phyloP scores from a whole-genome alignment of 1,140 invertebrate species.

The Drosophila equinoxialis region DNA sequence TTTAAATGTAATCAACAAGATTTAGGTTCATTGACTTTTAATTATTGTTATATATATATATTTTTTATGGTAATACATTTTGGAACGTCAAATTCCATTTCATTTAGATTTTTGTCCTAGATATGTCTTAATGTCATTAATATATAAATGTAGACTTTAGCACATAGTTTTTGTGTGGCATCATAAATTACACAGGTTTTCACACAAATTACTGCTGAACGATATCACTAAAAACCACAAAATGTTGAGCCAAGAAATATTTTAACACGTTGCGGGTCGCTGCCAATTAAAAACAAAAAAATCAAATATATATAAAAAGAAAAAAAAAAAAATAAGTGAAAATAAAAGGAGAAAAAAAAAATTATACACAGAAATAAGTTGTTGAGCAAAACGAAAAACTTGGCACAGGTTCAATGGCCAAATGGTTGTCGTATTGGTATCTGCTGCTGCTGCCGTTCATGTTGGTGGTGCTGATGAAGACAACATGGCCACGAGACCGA shows the following conservation, averaged over 20 bases:
- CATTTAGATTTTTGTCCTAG: neutral
- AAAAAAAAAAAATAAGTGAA: neutral
- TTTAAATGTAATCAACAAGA: neutral
- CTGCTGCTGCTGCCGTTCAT: neutral
- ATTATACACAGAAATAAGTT: slow-evolving; percentile 18
- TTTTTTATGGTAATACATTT: neutral
- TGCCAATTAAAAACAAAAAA: slow-evolving; percentile 17
- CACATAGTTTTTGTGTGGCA: neutral
- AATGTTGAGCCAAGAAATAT: slow-evolving; percentile 22
- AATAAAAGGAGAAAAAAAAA: slow-evolving; percentile 10
- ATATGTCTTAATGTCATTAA: neutral
- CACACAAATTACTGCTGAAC: slow-evolving; percentile 17
- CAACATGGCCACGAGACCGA: slow-evolving; percentile 13
- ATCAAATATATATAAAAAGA: neutral
- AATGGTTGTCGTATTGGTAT: slow-evolving; percentile 8
- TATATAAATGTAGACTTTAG: neutral
- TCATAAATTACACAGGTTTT: slow-evolving; percentile 19
- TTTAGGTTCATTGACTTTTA: neutral
- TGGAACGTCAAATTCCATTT: neutral
- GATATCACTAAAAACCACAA: slow-evolving; percentile 13
- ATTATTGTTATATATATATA: neutral
- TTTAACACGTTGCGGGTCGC: slow-evolving; percentile 23
- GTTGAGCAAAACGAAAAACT: slow-evolving; percentile 20
- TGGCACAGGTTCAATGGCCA: slow-evolving; percentile 33
- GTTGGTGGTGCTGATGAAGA: slow-evolving; percentile 16